A percentile compares a stretch with the other conserved stretches of the same genome.
Evolutionary conservation across 2,888 invertebrate species (phyloP).

Genomic region (Salpingus planirostris): DNA sequence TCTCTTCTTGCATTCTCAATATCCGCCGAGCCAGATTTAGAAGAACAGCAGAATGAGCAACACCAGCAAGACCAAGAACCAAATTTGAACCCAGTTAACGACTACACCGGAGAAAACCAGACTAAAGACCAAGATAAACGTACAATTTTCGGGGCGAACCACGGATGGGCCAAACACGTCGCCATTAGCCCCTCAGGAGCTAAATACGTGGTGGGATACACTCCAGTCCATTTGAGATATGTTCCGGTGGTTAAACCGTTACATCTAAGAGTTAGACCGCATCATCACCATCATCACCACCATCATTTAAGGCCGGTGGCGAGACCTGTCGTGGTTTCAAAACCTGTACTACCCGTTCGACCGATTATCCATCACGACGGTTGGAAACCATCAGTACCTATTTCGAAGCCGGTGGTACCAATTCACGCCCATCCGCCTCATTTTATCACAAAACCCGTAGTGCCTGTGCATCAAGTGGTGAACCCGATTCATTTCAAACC

Average conservation of each 20-base stretch:
- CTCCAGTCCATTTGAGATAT: slow-evolving; percentile 28
- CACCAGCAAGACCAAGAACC: slow-evolving; percentile 21
- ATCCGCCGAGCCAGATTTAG: too few relatives aligned
- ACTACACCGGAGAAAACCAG: slow-evolving; percentile 19
- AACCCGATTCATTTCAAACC: not conserved
- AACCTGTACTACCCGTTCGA: slow-evolving; percentile 14
- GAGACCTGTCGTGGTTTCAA: slow-evolving; percentile 14
- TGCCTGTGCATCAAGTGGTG: not conserved
- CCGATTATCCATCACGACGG: slow-evolving; percentile 7
- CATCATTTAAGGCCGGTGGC: slow-evolving; percentile 1
- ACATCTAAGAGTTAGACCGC: slow-evolving; percentile 7
- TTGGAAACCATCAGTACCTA: slow-evolving; percentile 6
- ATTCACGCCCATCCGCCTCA: slow-evolving; percentile 3
- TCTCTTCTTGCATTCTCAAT: too few relatives aligned
- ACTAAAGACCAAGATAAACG: slow-evolving; percentile 31
- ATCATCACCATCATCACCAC: slow-evolving; percentile 19
- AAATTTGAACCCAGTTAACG: slow-evolving; percentile 29
- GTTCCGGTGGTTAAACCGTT: slow-evolving; percentile 29
- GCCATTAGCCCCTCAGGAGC: slow-evolving; percentile 27
- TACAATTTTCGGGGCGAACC: slow-evolving; percentile 27
- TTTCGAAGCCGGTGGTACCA: slow-evolving; percentile 5
- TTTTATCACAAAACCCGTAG: slow-evolving; percentile 4
- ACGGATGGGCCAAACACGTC: slow-evolving; percentile 32
- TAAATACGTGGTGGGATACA: slow-evolving; percentile 30
- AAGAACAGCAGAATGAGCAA: slow-evolving; percentile 21